Base-by-base conservation (phyloP, 1,140 invertebrate species). In the Drosophila nebulosa region DNA sequence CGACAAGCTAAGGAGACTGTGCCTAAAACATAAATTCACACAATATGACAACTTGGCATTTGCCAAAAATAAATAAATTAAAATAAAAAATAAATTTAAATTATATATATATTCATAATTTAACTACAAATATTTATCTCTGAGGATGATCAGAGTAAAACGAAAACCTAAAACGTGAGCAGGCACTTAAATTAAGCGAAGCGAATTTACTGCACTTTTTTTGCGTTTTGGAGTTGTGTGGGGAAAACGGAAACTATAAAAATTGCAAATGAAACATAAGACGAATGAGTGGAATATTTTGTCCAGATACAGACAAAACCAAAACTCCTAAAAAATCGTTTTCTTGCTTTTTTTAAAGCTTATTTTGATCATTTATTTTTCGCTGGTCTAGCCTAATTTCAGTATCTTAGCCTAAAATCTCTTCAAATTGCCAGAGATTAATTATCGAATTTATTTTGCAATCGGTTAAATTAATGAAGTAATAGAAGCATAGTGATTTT, bases 121-220 rank as follows among this genome's bases (percentile, higher is more conserved):
- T 46, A 46, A 46, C 39, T 46, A 46, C 39, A 46, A 46, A 46
- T 46, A 46, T 46, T 46, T 46, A 46, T 46, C 39, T 46, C 39
- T 21, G 39, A 46, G 39, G 67, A 72, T 66, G 58, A 83, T 84
- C 80, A 64, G 50, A 26, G 42, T 55, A 64, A 21, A 67, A 18
- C 39, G 21, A 21, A 46, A 77, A 69, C 36, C 59, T 55, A 63
- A 86, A 80, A 80, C 80, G 80, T 84, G 80, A 84, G 79, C 74
- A 72, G 74, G 39, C 74, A 78, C 80, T 79, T 64, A 64, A 74
- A 77, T 79, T 76, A 64, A 72, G 64, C 62, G 52, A 21, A 46
- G 10, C 50, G 50, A 59, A 74, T 74, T 36, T 27, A 42, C n/a
- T 74, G 71, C 62, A 74, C 51, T 70, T 32, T 69, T 72, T 73